A percentile compares a stretch with the other conserved stretches of the same genome.
phyloP scores from a whole-genome alignment of 2,797 vertebrate genomes.

The Sternotherus odoratus region DNA sequence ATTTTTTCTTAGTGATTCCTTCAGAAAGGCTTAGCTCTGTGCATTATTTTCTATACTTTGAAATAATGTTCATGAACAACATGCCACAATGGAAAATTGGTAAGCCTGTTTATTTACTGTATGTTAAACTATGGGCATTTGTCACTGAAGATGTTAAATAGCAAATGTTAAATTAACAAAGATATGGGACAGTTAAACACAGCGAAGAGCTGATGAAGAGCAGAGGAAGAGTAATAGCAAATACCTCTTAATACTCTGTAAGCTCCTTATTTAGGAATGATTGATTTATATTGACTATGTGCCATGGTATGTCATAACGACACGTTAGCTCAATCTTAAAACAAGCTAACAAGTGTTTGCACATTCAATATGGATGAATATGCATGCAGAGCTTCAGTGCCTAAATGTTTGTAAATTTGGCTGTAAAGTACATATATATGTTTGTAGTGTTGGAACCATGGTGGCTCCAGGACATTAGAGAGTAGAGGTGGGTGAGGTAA shows the following conservation, averaged over 20 bases:
- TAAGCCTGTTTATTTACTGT: neutral
- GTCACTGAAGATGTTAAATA: neutral
- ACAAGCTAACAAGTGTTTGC: neutral
- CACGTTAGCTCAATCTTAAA: neutral
- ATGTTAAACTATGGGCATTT: neutral
- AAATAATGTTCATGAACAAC: fast-evolving
- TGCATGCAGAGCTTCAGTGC: neutral
- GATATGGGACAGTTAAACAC: neutral
- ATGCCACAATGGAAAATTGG: neutral
- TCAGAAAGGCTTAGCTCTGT: neutral
- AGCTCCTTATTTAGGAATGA: neutral
- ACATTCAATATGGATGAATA: neutral
- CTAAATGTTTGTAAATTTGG: neutral
- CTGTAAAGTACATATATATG: neutral
- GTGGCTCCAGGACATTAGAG: no score
- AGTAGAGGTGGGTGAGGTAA: no score
- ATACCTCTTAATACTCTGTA: neutral
- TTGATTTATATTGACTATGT: neutral
- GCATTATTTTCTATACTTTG: fast-evolving
- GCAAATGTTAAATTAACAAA: fast-evolving
- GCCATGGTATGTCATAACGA: neutral
- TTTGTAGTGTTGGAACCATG: no score
- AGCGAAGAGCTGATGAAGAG: neutral
- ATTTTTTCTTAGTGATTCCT: neutral
- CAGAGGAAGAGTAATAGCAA: neutral